Evolutionary conservation across 2,888 invertebrate species (phyloP), one percentile per base, ranked within the genome.

Genomic region (Carpatolechia fugitivella): DNA sequence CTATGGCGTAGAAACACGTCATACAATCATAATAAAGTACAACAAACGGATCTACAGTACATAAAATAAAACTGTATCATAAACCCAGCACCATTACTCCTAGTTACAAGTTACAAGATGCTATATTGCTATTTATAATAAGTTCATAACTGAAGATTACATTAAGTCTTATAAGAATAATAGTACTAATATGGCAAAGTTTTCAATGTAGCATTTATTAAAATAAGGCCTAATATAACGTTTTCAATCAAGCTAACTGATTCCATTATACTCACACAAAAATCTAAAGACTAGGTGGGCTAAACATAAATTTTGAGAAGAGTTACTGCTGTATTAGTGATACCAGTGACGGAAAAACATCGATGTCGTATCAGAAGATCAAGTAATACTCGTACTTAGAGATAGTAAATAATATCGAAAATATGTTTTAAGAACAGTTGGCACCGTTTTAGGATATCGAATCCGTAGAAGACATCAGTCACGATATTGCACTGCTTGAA

Each of bases 121-220:
- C 80, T 79, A 77, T 76, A 79, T 76, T 75, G 72, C 77, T 80
- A 80, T 78, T 74, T 66, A 79, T 62, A n/a, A 44, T 44, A 44
- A 18, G 29, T 29, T 64, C 71, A 79, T 77, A 77, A 80, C 70
- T 77, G 81, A 85, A 79, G 78, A 80, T 83, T 81, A 86, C 72
- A 82, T 76, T 81, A 76, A 86, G 80, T 82, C 87, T 88, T 86
- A 87, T 67, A 80, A 86, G 83, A 84, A 81, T 83, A 82, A 78
- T 73, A 82, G 80, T 72, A 86, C 88, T 90, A 90, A 90, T 90
- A 90, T 90, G 90, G 90, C 90, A 89, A 88, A 89, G 89, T 89
- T 90, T 89, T 89, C 90, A 87, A 87, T 89, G 88, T 88, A 89
- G 88, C 81, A 85, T 87, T 85, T 72, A 78, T 73, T 73, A 72